Evolutionary conservation across 2,113 vertebrate genomes (phyloP), one percentile per base, ranked within the genome.

Genomic region (Meles meles): DNA sequence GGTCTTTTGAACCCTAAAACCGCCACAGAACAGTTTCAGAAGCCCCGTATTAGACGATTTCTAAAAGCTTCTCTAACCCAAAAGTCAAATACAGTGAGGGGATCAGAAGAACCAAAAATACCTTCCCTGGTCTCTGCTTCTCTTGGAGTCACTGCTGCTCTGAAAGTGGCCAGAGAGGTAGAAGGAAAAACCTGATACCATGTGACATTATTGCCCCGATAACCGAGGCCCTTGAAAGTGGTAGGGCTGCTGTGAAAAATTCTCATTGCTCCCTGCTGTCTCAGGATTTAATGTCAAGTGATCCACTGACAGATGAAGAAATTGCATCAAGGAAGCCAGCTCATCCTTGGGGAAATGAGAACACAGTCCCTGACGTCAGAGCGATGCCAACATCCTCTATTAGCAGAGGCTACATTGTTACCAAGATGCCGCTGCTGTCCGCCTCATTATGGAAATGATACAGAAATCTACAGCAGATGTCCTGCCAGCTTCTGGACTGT

Each of bases 321-420:
- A 95, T 57, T 69, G 52, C 55, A 89, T 74, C 55, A 39, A 69
- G 42, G 80, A 81, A 96, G 92, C 88, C 87, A 90, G 90, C 72
- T 89, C 77, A 52, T 42, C 79, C 83, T 84, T 5, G 69, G 63
- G 72, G 74, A 92, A 20, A 77, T 82, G 79, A 92, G 71, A 80
- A 31, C 74, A 81, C 29, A 47, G 86, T 6, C 5, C 27, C 76
- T 76, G 82, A 93, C 1, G 57, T 97, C 94, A 85, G 57, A 55
- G 12, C 27, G 31, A 94, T 31, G 49, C 10, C 39, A 67, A 55
- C 11, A 55, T 87, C 80, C 67, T 59, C 7, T 29, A 67, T 71
- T 47, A 76, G 71, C 82, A 83, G 37, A 81, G 55, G 42, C 52
- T 39, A 52, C 8, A 0, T 77, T 29, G 27, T 47, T 17, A 18